Evolutionary conservation across 2,113 vertebrate genomes (phyloP), one percentile per base, ranked within the genome.

Genomic region (Osmerus eperlanus): DNA sequence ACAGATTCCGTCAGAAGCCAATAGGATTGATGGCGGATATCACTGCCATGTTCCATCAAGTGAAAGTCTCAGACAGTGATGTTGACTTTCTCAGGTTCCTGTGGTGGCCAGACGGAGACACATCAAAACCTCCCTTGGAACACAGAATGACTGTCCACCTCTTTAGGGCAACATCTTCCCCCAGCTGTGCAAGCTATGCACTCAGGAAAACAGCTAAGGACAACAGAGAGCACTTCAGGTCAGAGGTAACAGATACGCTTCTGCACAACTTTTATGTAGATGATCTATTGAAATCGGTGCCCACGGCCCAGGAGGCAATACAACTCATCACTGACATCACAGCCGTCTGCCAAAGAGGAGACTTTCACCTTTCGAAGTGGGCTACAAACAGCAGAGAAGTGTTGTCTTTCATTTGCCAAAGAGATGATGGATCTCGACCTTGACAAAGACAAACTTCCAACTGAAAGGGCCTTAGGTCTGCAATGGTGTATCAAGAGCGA

Each of bases 181-280:
- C 70, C 2, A 59, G 64, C n/a, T 78, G 76, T 64, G 76, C 71
- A 3, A 65, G 14, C 29, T 75, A 28, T 55, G 52, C 71, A 9
- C 23, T 70, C 3, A 69, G 53, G 47, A 73, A 32, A 21, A 74
- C 65, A 25, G 62, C 62, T 12, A 51, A 70, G 11, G 68, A 67
- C 47, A 51, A 53, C 14, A 60, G 12, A 28, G 32, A 28, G 2
- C n/a, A 52, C 23, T 36, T 53, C 9, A 71, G 28, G 63, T 2
- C 25, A 2, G 25, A 25, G 25, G 25, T 53, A 9, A 12, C 16
- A 13, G 54, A 71, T 2, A 68, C 59, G 4, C 18, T 76, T 2
- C 2, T 25, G 1, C 56, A 67, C 5, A 56, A 81, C 19, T 78
- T 81, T 32, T 81, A 74, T 59, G 71, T 78, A 3, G 75, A 78